A percentile compares a stretch with the other conserved stretches of the same genome.
Conservation (phyloP, 2,797 vertebrate species). For the Staurois parvus region DNA sequence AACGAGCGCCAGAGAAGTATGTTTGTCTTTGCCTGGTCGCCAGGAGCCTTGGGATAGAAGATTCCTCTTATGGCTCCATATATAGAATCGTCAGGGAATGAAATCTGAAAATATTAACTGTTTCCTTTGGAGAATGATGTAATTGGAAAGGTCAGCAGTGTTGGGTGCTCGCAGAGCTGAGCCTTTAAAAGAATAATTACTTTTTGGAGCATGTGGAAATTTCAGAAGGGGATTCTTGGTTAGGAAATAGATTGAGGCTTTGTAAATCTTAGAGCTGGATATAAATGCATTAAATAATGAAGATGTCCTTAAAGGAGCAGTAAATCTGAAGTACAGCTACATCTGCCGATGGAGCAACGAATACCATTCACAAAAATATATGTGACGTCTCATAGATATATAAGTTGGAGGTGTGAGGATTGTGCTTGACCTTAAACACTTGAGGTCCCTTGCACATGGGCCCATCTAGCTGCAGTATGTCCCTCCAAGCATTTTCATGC, state of each 20-base stretch:
- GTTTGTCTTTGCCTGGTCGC: conserved; percentile 71
- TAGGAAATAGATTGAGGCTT: neutral
- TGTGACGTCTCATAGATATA: too few species aligned
- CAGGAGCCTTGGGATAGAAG: conserved; percentile 67
- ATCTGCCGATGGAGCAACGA: too few species aligned
- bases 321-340: neutral
- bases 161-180: conserved; percentile 47
- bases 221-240: neutral
- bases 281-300: neutral
- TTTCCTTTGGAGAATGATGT: conserved; percentile 67
- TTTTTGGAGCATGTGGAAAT: conserved; percentile 18
- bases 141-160: conserved; percentile 68
- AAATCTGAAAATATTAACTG: conserved; percentile 70
- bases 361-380: too few species aligned
- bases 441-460: too few species aligned
- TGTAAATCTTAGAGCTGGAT: neutral
- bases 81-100: conserved; percentile 72
- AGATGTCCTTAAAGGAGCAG: neutral
- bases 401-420: too few species aligned
- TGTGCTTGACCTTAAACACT: too few species aligned
- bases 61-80: conserved; percentile 74
- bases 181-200: conserved; percentile 28
- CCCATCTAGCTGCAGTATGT: too few species aligned
- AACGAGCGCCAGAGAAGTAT: conserved; percentile 68
- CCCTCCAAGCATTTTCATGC: too few species aligned